Base-by-base conservation (phyloP, 2,113 vertebrate genomes). In the Sceloporus undulatus region DNA sequence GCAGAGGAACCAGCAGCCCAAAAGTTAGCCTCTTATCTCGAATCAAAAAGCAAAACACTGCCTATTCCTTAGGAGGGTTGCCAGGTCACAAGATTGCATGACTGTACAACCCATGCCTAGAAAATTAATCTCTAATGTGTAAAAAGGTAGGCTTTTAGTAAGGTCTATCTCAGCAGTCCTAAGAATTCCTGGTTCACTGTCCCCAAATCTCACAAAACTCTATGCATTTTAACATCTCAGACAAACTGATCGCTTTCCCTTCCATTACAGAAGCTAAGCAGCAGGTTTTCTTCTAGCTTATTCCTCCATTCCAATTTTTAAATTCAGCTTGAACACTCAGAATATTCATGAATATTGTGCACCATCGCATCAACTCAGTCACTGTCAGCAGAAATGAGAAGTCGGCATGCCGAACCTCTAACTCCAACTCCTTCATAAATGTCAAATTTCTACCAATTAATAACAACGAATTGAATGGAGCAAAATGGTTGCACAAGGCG, bases 281-380 rank as follows among this genome's bases (percentile, higher is more conserved):
- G 56, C n/a, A 38, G 10, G 21, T 62, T 65, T 56, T 62, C 18
- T 38, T 52, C 19, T 25, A 54, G 42, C 40, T 70, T 71, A 9
- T 48, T 54, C 48, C 18, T 48, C 5, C 48, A 48, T 1, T 48
- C 48, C 48, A 48, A 48, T 6, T 48, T 4, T 48, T 48, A 48
- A 34, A 48, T 48, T 48, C 48, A 48, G 48, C 48, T 25, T n/a
- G 3, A 52, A 5, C 6, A 23, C n/a, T 65, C 38, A 34, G n/a
- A 81, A 81, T 81, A 21, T 81, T 81, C 34, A 40, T 65, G 59
- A 81, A 65, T 16, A n/a, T 83, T 83, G 66, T n/a, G 40, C n/a
- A 14, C 27, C 82, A 52, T 71, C 42, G 29, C 14, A 42, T 23
- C 27, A 54, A 27, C 14, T 54, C 68, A 84, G 16, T 48, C 48